Evolutionary conservation across 1,140 invertebrate genomes (phyloP).

Genomic region (Teleogryllus occipitalis): DNA sequence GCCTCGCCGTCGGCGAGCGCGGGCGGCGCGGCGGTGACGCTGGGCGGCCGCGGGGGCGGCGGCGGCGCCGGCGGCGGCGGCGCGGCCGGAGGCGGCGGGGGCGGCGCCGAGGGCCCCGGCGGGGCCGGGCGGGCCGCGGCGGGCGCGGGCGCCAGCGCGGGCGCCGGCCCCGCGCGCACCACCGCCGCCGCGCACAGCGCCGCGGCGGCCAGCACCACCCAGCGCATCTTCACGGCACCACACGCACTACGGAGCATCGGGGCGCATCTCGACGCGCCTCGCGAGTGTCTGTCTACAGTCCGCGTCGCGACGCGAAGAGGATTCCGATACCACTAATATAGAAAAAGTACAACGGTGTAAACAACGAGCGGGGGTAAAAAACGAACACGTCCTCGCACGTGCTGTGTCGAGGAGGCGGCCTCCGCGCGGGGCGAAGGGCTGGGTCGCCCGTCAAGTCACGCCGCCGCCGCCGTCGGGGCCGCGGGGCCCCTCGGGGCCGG

Average conservation of each 20-base stretch:
- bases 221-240: background rate
- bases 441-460: background rate
- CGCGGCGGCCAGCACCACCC: too few relatives aligned
- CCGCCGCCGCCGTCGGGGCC: too few relatives aligned
- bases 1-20: too few relatives aligned
- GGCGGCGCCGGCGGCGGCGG: too few relatives aligned
- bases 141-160: background rate
- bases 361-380: background rate
- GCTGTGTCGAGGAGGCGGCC: too few relatives aligned
- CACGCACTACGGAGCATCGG: background rate
- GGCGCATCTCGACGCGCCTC: background rate
- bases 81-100: too few relatives aligned
- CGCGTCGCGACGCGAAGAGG: background rate
- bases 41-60: too few relatives aligned
- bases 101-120: too few relatives aligned
- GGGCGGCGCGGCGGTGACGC: too few relatives aligned
- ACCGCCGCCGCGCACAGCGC: background rate
- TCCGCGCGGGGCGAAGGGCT: background rate
- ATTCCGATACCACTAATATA: background rate
- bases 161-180: background rate
- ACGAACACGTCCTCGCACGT: too few relatives aligned
- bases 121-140: too few relatives aligned
- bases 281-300: background rate
- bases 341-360: background rate
- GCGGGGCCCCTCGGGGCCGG: background rate